Evolutionary conservation across 2,113 vertebrate genomes (phyloP).

Genomic region (Sylvietta virens): DNA sequence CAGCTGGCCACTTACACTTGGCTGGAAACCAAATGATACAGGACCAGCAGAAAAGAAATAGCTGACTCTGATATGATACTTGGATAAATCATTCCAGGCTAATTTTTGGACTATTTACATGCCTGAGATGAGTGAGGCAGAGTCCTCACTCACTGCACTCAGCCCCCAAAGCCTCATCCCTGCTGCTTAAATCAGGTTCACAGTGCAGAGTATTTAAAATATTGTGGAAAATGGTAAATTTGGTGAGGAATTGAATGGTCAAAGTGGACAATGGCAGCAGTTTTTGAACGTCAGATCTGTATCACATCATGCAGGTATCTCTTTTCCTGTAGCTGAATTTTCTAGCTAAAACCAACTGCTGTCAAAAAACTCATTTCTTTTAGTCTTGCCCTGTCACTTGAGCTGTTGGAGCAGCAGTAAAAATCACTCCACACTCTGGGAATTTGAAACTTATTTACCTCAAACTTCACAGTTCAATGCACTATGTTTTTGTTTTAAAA

Average conservation of each 20-base stretch:
- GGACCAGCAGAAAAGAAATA: slow-evolving; percentile 39
- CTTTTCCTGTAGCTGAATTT: neutral
- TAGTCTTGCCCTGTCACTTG: neutral
- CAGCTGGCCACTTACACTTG: slow-evolving; percentile 55
- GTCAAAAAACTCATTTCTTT: neutral
- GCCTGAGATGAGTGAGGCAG: neutral
- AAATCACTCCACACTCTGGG: neutral
- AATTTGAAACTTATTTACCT: neutral
- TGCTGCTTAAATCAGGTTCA: fast-evolving
- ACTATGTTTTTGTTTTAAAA: neutral
- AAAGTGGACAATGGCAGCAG: neutral
- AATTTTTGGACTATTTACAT: neutral
- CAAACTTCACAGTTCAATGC: neutral
- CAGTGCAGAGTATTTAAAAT: neutral
- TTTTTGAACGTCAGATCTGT: neutral
- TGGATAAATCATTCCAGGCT: neutral
- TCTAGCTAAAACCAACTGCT: neutral
- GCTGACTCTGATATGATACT: neutral
- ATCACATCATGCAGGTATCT: neutral
- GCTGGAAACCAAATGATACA: slow-evolving; percentile 35
- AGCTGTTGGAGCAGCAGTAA: neutral
- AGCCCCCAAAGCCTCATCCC: neutral
- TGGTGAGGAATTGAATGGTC: neutral
- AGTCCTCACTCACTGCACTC: neutral
- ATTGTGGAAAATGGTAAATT: fast-evolving